phyloP scores from a whole-genome alignment of 2,797 vertebrate genomes.

The Eospalax fontanierii region DNA sequence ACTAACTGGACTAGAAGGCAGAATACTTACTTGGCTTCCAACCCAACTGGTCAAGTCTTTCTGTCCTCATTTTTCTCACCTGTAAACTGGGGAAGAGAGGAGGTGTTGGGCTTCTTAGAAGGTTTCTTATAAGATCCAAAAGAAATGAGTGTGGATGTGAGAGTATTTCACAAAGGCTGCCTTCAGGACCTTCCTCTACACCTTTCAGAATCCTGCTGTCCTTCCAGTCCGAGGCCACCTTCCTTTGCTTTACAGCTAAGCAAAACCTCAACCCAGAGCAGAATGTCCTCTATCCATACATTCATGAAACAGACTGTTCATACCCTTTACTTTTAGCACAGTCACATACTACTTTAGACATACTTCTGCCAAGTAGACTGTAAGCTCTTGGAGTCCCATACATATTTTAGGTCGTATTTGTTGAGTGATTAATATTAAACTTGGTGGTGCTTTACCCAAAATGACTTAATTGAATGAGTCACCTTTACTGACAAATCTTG shows the following conservation, averaged over 20 bases:
- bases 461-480: slow-evolving; percentile 25
- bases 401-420: neutral
- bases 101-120: neutral
- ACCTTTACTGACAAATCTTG: neutral
- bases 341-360: neutral
- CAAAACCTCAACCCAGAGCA: neutral
- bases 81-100: neutral
- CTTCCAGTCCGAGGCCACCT: neutral
- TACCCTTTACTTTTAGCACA: slow-evolving; percentile 40
- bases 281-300: slow-evolving; percentile 25
- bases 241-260: neutral
- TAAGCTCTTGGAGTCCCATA: neutral
- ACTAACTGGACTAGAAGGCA: neutral
- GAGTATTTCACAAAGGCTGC: neutral
- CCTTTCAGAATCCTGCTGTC: neutral
- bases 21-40: neutral
- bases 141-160: neutral
- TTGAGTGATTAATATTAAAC: neutral
- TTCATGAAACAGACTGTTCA: neutral
- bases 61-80: neutral
- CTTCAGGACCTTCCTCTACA: neutral
- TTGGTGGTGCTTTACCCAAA: slow-evolving; percentile 9
- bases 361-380: neutral
- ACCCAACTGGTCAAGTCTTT: neutral
- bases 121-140: neutral